These are phyloP conservation scores for Garrulus glandarius DNA, from an alignment of 2,797 vertebrate species.

Conservation along the genomic window DNA sequence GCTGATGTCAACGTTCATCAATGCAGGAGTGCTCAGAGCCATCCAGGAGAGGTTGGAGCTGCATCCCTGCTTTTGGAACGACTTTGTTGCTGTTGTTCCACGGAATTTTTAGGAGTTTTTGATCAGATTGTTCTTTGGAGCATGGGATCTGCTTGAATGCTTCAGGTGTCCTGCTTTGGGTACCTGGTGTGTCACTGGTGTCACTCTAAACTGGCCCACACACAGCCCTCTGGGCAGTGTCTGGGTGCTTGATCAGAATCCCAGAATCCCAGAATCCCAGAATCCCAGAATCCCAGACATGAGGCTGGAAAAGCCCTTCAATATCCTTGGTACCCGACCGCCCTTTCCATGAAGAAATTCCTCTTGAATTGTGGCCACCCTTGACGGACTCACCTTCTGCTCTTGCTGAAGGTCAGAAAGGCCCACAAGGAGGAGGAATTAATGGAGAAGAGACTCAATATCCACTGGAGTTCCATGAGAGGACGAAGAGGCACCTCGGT, in stretches of 20 bases:
- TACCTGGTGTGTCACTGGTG: accelerated
- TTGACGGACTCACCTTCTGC: neutral
- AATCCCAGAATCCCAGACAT: too few species aligned
- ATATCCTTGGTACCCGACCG: accelerated
- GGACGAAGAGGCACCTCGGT: neutral
- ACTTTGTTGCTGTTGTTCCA: neutral
- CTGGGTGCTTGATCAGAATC: neutral
- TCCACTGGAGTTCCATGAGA: accelerated
- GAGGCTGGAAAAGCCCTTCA: neutral
- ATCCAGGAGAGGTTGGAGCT: neutral
- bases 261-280: neutral
- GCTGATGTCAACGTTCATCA: conserved; percentile 22
- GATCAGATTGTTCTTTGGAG: accelerated
- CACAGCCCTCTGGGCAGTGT: accelerated
- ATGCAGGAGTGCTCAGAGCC: neutral
- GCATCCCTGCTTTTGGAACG: neutral
- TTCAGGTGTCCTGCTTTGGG: neutral
- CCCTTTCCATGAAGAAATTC: neutral
- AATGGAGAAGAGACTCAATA: neutral
- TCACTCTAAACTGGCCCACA: accelerated
- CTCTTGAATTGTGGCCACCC: neutral
- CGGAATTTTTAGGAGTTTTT: neutral
- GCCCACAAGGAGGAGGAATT: neutral
- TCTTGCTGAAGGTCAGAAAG: neutral
- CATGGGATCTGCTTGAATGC: accelerated